Base-by-base conservation (phyloP, 2,113 vertebrate genomes). In the Gracilinanus agilis region DNA sequence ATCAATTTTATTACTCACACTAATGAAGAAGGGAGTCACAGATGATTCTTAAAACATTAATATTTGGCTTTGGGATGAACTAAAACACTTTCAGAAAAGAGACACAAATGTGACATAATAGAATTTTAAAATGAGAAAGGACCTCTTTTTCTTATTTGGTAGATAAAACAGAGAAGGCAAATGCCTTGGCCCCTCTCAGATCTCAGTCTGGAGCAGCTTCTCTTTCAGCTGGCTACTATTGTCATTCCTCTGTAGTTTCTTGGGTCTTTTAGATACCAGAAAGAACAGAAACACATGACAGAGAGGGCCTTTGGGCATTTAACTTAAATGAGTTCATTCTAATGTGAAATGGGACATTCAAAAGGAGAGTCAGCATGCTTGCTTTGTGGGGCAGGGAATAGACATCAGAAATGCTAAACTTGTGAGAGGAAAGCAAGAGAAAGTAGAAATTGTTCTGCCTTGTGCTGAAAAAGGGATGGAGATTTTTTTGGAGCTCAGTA, bases 51-150 rank as follows among this genome's bases (percentile, higher is more conserved):
- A 55, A 67, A 40, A 75, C 27, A 54, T 53, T 94, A 91, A 34
- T 34, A 53, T 94, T 94, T 94, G 19, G 54, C 54, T 92, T 54
- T 94, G 88, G 34, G 54, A 90, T 91, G 44, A 16, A 91, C 13
- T 40, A 25, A 61, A 9, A 55, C 5, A 24, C 21, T 93, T 89
- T 92, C 89, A 16, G 34, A 67, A 67, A n/a, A 83, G n/a, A 83
- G 67, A 23, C 67, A 83, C 34, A 21, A 21, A 40, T 40, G n/a
- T 83, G 67, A 40, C n/a, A 67, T 67, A 10, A 83, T 83, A n/a
- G n/a, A 8, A 40, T 83, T 83, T 83, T 83, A 40, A 83, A 83
- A 21, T 40, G 67, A 40, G n/a, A 40, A 83, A 40, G 34, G n/a
- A 83, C 19, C 67, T 19, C 40, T 40, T 29, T 83, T 19, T 83